Evolutionary conservation across 2,888 invertebrate species (phyloP).

Genomic region (Bugula neritina): DNA sequence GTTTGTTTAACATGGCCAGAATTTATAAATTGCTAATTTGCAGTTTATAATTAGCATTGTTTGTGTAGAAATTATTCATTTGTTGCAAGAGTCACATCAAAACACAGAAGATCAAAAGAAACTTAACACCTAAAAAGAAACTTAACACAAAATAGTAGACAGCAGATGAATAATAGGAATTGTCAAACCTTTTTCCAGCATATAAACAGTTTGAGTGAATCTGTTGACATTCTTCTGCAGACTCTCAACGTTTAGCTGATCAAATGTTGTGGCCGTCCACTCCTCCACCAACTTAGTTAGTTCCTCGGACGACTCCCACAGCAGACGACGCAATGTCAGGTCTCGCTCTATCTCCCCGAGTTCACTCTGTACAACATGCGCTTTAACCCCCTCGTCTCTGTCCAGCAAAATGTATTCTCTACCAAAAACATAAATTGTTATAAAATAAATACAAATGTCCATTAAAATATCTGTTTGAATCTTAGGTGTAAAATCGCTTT

Average conservation of each 20-base stretch:
- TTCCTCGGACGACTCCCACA: constrained; percentile 52
- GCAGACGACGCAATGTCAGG: constrained; percentile 46
- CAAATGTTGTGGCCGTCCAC: constrained; percentile 49
- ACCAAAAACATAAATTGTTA: constrained; percentile 25
- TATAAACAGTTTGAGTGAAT: constrained; percentile 53
- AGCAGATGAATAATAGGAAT: too few relatives aligned
- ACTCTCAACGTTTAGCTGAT: constrained; percentile 47
- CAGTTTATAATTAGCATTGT: too few relatives aligned
- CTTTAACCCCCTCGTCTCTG: constrained; percentile 40
- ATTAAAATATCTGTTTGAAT: too few relatives aligned
- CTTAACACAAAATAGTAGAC: too few relatives aligned
- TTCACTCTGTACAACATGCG: constrained; percentile 47
- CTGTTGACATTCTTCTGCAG: constrained; percentile 52
- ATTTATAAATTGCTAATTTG: too few relatives aligned
- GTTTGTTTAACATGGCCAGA: too few relatives aligned
- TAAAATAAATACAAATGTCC: too few relatives aligned
- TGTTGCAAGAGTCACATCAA: too few relatives aligned
- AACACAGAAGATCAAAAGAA: too few relatives aligned
- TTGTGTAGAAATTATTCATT: too few relatives aligned
- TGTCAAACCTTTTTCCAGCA: constrained; percentile 54
- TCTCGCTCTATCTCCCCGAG: constrained; percentile 52
- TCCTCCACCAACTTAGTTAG: constrained; percentile 48
- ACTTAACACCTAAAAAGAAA: too few relatives aligned
- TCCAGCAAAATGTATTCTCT: constrained; percentile 40
- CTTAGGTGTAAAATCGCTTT: too few relatives aligned